Percentiles rank a stretch among this genome's conserved stretches.
Conservation (phyloP, 2,113 vertebrate genomes). For the Centrocercus urophasianus region DNA sequence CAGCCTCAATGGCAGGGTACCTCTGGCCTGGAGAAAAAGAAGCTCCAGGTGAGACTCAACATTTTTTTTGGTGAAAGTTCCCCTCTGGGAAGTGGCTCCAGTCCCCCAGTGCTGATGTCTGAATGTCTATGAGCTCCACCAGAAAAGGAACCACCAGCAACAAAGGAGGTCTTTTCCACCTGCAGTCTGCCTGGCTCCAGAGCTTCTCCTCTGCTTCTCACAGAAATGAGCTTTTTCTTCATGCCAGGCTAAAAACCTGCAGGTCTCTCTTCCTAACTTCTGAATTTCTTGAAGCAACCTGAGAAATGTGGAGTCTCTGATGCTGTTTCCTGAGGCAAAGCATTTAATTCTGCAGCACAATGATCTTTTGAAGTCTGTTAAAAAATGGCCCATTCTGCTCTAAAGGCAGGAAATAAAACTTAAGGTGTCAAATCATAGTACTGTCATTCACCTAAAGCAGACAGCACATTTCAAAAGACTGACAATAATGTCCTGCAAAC, state of each 20-base stretch:
- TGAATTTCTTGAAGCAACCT: slow-evolving; percentile 10
- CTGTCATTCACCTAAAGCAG: slow-evolving; percentile 4
- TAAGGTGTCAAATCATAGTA: slow-evolving; percentile 17
- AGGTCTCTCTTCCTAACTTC: neutral
- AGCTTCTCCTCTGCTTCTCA: neutral
- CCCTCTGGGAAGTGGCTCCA: neutral
- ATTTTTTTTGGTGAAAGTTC: neutral
- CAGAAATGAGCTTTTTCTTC: neutral
- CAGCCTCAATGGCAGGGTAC: neutral
- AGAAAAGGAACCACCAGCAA: neutral
- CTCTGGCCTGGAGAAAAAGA: neutral
- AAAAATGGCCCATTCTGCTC: slow-evolving; percentile 33
- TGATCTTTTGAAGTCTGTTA: slow-evolving; percentile 39
- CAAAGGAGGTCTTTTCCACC: neutral
- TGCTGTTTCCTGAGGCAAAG: slow-evolving; percentile 42
- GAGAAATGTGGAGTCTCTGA: slow-evolving; percentile 20
- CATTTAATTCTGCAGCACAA: slow-evolving; percentile 38
- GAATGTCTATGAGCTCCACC: neutral
- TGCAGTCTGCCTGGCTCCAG: neutral
- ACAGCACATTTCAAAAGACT: slow-evolving; percentile 1
- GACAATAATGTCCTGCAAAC: slow-evolving; percentile 25
- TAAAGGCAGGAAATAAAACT: slow-evolving; percentile 53
- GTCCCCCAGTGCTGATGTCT: neutral
- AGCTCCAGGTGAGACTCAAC: neutral
- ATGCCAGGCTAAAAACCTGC: neutral